Conservation (phyloP, 2,113 vertebrate genomes). For the Colinus virginianus region DNA sequence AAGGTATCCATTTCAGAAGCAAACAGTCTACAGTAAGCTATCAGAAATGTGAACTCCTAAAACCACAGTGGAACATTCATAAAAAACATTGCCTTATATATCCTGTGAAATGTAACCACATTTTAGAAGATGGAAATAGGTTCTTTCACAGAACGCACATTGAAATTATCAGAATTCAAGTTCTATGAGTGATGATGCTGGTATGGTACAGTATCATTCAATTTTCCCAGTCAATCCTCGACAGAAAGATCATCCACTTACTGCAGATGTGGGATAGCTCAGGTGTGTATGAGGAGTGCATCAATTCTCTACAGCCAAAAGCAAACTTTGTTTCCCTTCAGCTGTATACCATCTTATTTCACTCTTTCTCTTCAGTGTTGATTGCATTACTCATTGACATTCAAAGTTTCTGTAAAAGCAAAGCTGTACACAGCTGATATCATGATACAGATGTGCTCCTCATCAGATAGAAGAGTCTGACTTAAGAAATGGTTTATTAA, state of each 20-base stretch:
- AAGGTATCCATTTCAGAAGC: not conserved
- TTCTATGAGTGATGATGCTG: not conserved
- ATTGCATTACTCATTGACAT: constrained; percentile 3
- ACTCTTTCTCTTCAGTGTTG: constrained; percentile 26
- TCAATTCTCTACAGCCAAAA: not conserved
- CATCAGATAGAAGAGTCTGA: not conserved
- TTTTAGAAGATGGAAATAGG: not conserved
- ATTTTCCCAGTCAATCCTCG: not conserved
- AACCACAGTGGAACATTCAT: not conserved
- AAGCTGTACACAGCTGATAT: not conserved
- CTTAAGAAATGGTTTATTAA: constrained; percentile 37
- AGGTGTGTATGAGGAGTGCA: not conserved
- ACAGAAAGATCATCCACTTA: not conserved
- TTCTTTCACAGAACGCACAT: not conserved
- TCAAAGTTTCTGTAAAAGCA: constrained; percentile 16
- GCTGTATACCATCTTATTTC: not conserved
- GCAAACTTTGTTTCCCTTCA: not conserved
- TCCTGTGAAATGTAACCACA: not conserved
- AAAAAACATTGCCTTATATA: not conserved
- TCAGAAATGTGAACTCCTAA: constrained; percentile 6
- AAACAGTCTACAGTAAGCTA: not conserved
- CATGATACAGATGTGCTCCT: too few species aligned
- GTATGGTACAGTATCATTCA: too few species aligned
- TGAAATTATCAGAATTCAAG: not conserved
- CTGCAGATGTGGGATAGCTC: not conserved